A percentile compares a stretch with the other conserved stretches of the same genome.
Conservation (phyloP, 2,797 vertebrate genomes). For the Sandelia bainsii region DNA sequence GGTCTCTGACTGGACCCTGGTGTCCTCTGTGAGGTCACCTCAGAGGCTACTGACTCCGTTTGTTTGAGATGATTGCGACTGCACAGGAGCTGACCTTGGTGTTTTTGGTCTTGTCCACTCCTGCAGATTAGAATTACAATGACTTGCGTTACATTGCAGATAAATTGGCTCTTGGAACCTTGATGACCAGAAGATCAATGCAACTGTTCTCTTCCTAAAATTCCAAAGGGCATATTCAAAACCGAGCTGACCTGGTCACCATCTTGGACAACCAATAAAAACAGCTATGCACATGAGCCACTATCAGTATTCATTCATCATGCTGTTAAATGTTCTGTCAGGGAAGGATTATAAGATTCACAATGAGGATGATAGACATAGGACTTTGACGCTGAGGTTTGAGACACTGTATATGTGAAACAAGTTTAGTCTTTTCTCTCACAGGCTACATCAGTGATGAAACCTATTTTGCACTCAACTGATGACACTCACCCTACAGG, state of each 20-base stretch:
- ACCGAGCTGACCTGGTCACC: constrained; percentile 33
- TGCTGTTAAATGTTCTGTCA: constrained; percentile 6
- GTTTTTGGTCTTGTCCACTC: constrained; percentile 43
- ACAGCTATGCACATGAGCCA: constrained; percentile 13
- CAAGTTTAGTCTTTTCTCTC: too few species aligned
- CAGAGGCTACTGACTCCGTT: background rate
- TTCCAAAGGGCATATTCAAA: constrained; percentile 67
- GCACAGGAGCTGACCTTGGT: constrained; percentile 47
- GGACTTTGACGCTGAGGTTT: too few species aligned
- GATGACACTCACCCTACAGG: too few species aligned
- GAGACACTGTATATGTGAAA: too few species aligned
- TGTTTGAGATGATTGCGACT: background rate
- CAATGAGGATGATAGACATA: too few species aligned
- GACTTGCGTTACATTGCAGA: constrained; percentile 56
- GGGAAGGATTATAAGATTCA: background rate
- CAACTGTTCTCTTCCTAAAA: constrained; percentile 51
- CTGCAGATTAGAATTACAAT: constrained; percentile 72
- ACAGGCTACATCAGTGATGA: too few species aligned
- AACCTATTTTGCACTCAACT: too few species aligned
- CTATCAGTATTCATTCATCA: constrained; percentile 32
- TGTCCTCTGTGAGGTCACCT: background rate
- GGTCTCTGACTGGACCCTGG: background rate
- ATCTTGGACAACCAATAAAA: constrained; percentile 42
- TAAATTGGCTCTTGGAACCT: constrained; percentile 48
- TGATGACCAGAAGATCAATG: constrained; percentile 66